phyloP scores from a whole-genome alignment of 2,797 vertebrate species.

The Muscicapa comitata region DNA sequence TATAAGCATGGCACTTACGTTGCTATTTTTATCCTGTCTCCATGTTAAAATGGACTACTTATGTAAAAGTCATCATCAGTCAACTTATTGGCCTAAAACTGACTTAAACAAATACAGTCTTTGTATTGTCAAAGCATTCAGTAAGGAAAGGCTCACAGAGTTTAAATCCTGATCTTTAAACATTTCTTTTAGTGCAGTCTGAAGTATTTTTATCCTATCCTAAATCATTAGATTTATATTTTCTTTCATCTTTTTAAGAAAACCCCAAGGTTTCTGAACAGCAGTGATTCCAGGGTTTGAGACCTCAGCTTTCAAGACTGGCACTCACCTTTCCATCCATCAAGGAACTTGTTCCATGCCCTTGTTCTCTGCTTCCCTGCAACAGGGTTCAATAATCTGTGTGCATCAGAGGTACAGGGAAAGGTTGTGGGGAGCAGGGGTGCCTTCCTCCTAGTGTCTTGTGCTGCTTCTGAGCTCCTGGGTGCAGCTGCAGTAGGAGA shows the following conservation, averaged over 20 bases:
- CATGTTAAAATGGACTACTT: background rate
- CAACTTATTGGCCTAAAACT: background rate
- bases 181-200: background rate
- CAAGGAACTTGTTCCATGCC: background rate
- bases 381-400: rapidly evolving
- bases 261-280: background rate
- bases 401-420: background rate
- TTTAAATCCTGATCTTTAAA: background rate
- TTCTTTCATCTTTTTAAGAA: background rate
- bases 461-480: rapidly evolving
- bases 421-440: background rate
- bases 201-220: background rate
- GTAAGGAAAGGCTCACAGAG: background rate
- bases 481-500: background rate
- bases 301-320: background rate
- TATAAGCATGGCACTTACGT: background rate
- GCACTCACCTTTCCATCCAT: background rate
- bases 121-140: background rate
- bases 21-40: conserved; percentile 4
- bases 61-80: background rate
- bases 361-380: background rate
- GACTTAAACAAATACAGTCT: background rate
- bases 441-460: background rate
- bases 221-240: background rate
- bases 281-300: background rate